Evolutionary conservation across 2,888 invertebrate species (phyloP).

Genomic region (Brachyopa scutellaris): DNA sequence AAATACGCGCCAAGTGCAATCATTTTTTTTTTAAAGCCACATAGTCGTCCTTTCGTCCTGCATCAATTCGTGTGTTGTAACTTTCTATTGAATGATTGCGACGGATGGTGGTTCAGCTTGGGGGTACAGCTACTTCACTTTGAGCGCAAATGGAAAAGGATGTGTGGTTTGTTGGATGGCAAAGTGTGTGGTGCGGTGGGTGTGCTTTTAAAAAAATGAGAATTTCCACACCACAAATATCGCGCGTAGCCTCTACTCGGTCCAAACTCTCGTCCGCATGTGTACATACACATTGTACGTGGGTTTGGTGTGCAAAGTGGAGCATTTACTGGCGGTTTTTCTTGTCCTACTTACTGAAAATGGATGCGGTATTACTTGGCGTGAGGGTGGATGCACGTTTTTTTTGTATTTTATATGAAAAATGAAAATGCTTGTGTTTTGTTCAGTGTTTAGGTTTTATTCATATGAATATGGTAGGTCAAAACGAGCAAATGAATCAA

Average conservation of each 20-base stretch:
- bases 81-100: conserved; percentile 56
- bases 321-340: conserved; percentile 55
- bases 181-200: conserved; percentile 33
- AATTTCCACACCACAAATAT: conserved; percentile 45
- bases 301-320: conserved; percentile 45
- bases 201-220: conserved; percentile 66
- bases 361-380: conserved; percentile 41
- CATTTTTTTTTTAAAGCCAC: conserved; percentile 43
- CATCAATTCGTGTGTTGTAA: conserved; percentile 50
- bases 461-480: neutral
- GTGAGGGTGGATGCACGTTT: neutral
- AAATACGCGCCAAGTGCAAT: conserved; percentile 53
- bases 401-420: conserved; percentile 33
- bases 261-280: neutral
- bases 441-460: conserved; percentile 21
- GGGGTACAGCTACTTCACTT: neutral
- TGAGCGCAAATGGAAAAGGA: no score
- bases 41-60: conserved; percentile 17
- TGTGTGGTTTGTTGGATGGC: conserved; percentile 12
- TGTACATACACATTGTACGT: conserved; percentile 22
- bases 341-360: conserved; percentile 44
- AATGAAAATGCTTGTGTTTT: conserved; percentile 48
- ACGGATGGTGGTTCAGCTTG: neutral
- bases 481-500: conserved; percentile 5
- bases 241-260: neutral